Percentiles rank a stretch among this genome's conserved stretches.
Evolutionary conservation across 2,113 vertebrate species (phyloP).

Genomic region (Ailurus styani): DNA sequence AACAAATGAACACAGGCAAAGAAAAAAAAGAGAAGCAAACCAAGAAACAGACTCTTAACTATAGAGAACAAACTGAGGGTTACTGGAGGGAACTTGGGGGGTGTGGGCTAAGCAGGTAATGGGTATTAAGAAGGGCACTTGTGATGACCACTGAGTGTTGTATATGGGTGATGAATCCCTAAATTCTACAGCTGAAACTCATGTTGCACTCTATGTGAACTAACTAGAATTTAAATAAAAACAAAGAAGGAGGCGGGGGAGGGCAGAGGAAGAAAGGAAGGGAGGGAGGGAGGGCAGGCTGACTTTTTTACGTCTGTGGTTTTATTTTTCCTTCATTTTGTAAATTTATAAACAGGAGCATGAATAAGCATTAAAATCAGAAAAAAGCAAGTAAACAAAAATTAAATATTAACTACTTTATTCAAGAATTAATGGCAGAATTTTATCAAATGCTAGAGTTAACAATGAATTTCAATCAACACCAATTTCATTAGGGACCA

Average conservation of each 20-base stretch:
- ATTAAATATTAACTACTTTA: neutral
- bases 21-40: neutral
- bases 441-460: neutral
- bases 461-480: neutral
- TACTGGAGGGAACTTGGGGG: neutral
- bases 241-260: neutral
- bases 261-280: fast-evolving
- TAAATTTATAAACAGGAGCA: neutral
- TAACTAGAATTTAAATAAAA: neutral
- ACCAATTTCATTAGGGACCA: neutral
- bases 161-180: neutral
- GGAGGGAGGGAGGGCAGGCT: no score
- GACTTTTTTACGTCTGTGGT: neutral
- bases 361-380: neutral
- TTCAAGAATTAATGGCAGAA: neutral
- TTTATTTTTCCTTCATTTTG: neutral
- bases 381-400: neutral
- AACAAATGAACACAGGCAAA: neutral
- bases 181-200: neutral
- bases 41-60: neutral
- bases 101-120: neutral
- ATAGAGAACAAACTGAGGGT: neutral
- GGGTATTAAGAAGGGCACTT: neutral
- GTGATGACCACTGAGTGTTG: neutral
- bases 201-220: neutral